These are phyloP conservation scores for Neosilurus mollespiculum DNA, from an alignment of 2,797 vertebrate genomes.

Conservation along the genomic window DNA sequence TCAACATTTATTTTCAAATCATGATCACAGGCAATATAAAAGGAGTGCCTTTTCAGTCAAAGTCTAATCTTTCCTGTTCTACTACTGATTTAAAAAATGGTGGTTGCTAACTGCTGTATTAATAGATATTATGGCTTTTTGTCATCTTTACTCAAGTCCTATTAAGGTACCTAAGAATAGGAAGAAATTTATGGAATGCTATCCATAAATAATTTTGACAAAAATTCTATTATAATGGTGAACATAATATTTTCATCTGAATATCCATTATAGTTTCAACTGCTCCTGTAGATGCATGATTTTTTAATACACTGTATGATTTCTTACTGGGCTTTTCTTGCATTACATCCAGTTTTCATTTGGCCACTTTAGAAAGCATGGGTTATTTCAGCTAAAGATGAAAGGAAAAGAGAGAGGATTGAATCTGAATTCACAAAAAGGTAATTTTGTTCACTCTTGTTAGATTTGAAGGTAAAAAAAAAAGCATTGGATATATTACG, in stretches of 20 bases:
- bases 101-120: not conserved
- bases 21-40: not conserved
- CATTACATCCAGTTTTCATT: slow-evolving; percentile 22
- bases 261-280: not conserved
- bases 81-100: not conserved
- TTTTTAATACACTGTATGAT: not conserved
- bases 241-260: not conserved
- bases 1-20: not conserved
- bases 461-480: slow-evolving; percentile 35
- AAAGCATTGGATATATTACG: slow-evolving; percentile 69
- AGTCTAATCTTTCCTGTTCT: not conserved
- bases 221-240: not conserved
- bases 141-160: not conserved
- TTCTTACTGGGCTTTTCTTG: not conserved
- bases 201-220: not conserved
- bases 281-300: not conserved
- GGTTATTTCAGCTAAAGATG: slow-evolving; percentile 20
- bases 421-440: slow-evolving; percentile 17
- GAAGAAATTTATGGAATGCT: not conserved
- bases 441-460: slow-evolving; percentile 27
- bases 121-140: not conserved
- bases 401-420: slow-evolving; percentile 15
- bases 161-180: not conserved
- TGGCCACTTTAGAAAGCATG: slow-evolving; percentile 20
- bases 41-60: not conserved